phyloP scores from a whole-genome alignment of 2,113 vertebrate genomes.

The Apaloderma vittatum region DNA sequence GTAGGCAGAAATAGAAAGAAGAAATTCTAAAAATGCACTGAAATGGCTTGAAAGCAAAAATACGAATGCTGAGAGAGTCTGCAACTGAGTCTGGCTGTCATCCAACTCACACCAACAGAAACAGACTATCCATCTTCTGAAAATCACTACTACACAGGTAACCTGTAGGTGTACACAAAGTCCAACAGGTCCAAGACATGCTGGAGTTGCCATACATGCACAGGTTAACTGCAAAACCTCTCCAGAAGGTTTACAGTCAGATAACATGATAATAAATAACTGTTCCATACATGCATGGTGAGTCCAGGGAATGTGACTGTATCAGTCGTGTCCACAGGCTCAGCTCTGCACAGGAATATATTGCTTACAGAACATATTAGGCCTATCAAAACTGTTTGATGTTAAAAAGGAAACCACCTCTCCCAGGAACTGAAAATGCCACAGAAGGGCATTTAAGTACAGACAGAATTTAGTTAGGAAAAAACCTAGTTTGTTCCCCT shows the following conservation, averaged over 20 bases:
- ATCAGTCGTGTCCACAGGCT: neutral
- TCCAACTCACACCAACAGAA: neutral
- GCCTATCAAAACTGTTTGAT: neutral
- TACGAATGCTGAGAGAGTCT: neutral
- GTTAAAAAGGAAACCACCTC: neutral
- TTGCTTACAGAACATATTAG: neutral
- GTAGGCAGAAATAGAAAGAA: neutral
- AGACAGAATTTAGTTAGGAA: neutral
- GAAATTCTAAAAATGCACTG: neutral
- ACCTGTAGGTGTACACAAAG: neutral
- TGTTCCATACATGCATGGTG: fast-evolving
- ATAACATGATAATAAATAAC: neutral
- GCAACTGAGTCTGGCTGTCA: neutral
- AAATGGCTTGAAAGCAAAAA: neutral
- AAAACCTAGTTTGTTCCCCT: neutral
- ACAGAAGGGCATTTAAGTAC: neutral
- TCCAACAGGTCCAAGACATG: neutral
- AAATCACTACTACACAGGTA: neutral
- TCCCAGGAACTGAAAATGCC: neutral
- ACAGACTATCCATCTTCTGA: neutral
- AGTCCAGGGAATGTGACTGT: neutral
- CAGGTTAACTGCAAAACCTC: neutral
- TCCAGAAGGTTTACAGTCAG: neutral
- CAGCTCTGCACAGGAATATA: neutral
- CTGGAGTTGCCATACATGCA: neutral